phyloP scores from a whole-genome alignment of 2,797 vertebrate genomes.

The Hozukius guyotensis region DNA sequence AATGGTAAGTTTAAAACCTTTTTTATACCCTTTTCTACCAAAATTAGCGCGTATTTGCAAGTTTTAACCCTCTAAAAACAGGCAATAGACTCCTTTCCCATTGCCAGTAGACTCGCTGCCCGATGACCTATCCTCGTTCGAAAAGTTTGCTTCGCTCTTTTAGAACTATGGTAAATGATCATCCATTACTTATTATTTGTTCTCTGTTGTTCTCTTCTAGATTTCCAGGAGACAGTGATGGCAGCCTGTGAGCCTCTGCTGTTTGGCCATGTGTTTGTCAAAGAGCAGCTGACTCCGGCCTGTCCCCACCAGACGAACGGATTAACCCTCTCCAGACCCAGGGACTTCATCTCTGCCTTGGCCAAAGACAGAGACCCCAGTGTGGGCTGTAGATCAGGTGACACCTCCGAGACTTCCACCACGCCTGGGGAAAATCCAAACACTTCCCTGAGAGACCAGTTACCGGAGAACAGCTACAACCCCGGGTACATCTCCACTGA shows the following conservation, averaged over 20 bases:
- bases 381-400: slow-evolving; percentile 1
- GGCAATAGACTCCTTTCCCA: not conserved
- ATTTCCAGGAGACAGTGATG: slow-evolving; percentile 12
- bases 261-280: slow-evolving; percentile 80
- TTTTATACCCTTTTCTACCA: not conserved
- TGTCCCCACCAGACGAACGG: slow-evolving; percentile 69
- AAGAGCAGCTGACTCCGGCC: slow-evolving; percentile 72
- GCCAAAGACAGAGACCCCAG: slow-evolving; percentile 58
- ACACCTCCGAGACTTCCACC: slow-evolving; percentile 7
- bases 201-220: slow-evolving; percentile 28
- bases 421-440: not conserved
- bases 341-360: slow-evolving; percentile 61
- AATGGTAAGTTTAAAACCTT: not conserved
- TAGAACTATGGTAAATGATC: too few relatives aligned
- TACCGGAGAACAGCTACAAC: slow-evolving; percentile 3
- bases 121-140: too few relatives aligned
- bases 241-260: slow-evolving; percentile 49
- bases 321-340: slow-evolving; percentile 59
- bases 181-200: not conserved
- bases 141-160: too few relatives aligned
- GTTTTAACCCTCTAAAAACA: not conserved
- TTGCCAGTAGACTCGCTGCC: not conserved
- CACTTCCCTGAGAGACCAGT: not conserved
- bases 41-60: not conserved
- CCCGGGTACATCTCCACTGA: slow-evolving; percentile 4